These are phyloP conservation scores for Tupaia tana DNA, from an alignment of 2,113 vertebrate genomes.

Conservation along the genomic window DNA sequence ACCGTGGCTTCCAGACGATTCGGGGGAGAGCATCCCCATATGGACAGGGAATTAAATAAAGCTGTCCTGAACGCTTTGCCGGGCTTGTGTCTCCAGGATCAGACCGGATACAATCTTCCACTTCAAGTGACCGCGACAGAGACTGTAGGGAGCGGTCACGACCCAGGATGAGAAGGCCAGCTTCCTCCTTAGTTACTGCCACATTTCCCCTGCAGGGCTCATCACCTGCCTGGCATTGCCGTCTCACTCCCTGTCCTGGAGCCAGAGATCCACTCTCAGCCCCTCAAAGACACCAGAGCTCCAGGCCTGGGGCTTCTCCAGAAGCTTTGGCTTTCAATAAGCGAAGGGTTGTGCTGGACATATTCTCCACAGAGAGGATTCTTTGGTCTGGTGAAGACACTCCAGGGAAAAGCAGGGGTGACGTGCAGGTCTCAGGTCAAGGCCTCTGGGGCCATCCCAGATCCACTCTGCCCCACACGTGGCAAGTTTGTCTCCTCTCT, in stretches of 20 bases:
- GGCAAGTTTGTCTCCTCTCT: not conserved
- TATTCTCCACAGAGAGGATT: not conserved
- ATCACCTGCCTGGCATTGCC: constrained; percentile 69
- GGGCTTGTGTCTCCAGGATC: constrained; percentile 59
- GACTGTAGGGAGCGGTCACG: constrained; percentile 57
- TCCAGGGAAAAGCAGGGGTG: not conserved
- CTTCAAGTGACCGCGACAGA: constrained; percentile 72
- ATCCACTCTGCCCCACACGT: not conserved
- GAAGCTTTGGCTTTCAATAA: constrained; percentile 35
- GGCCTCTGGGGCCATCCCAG: not conserved
- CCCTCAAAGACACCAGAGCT: not conserved
- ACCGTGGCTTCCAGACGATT: constrained; percentile 84
- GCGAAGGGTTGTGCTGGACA: not conserved
- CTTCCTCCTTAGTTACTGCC: constrained; percentile 75
- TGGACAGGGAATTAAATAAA: constrained; percentile 82
- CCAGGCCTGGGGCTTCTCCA: constrained; percentile 16
- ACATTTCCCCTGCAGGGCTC: constrained; percentile 72
- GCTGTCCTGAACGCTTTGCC: constrained; percentile 79
- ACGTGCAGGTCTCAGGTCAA: not conserved
- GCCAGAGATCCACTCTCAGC: constrained; percentile 45
- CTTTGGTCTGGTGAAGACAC: not conserved
- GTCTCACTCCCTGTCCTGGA: constrained; percentile 68
- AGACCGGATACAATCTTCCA: constrained; percentile 73
- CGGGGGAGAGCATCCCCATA: constrained; percentile 77
- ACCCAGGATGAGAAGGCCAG: constrained; percentile 63